Percentiles rank a stretch among this genome's conserved stretches.
phyloP scores from a whole-genome alignment of 2,888 invertebrate species.

The Artemia sinica region DNA sequence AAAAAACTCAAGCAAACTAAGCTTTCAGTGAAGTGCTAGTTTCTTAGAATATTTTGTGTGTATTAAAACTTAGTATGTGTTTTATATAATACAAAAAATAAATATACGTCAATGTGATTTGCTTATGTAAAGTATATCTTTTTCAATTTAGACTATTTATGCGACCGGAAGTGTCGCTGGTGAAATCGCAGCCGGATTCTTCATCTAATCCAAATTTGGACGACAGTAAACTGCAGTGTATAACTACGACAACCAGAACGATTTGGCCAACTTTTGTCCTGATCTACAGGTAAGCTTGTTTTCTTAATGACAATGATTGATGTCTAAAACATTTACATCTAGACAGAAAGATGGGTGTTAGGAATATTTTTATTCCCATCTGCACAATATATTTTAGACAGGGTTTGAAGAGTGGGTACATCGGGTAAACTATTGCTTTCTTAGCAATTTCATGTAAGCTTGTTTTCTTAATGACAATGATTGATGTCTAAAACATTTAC shows the following conservation, averaged over 20 bases:
- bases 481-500: constrained; percentile 17
- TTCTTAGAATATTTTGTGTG: too few species aligned
- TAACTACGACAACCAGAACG: constrained; percentile 40
- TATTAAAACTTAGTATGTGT: too few species aligned
- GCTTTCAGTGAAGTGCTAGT: too few species aligned
- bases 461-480: constrained; percentile 18
- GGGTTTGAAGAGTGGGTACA: too few species aligned
- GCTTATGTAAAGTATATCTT: background rate
- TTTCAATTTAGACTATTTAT: constrained; percentile 5
- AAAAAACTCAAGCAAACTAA: too few species aligned
- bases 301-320: background rate
- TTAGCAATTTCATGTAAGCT: constrained; percentile 24
- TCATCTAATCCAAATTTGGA: constrained; percentile 16
- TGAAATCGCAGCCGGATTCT: background rate
- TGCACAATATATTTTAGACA: too few species aligned
- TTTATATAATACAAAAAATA: too few species aligned
- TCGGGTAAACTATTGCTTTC: too few species aligned
- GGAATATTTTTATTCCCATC: too few species aligned
- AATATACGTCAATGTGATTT: too few species aligned
- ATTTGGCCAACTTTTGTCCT: constrained; percentile 38
- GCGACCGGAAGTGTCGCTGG: constrained; percentile 1
- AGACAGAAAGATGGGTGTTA: too few species aligned
- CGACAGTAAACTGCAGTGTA: constrained; percentile 33
- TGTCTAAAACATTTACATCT: constrained; percentile 19
- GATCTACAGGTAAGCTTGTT: constrained; percentile 28